Base-by-base conservation (phyloP, 2,797 vertebrate genomes). In the Acanthopagrus latus region DNA sequence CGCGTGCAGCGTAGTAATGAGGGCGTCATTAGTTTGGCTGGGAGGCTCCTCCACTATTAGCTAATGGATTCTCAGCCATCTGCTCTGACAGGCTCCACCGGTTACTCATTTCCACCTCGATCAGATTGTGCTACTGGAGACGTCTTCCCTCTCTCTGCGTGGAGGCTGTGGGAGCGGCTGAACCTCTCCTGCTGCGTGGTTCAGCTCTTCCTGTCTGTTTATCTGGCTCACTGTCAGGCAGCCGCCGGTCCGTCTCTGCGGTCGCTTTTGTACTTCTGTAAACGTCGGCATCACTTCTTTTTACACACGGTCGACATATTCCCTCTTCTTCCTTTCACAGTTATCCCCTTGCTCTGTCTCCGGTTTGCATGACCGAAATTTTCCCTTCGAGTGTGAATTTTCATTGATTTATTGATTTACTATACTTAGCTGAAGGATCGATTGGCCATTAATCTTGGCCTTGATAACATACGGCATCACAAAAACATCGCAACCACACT, bases 11-110 rank as follows among this genome's bases (percentile, higher is more conserved):
- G 86, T 90, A 83, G 88, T 90, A 87, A 92, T 92, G 88, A 91
- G 80, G 80, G 88, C 69, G 82, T 89, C 89, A 90, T 90, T 92
- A 91, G 85, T 86, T 91, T 86, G 88, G 86, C 88, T 89, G 80
- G 86, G 89, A 92, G 89, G 85, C 86, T 90, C 92, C 86, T 91
- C 87, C 77, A 73, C 88, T 86, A 88, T 91, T 91, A 93, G 88
- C 92, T 94, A 93, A 94, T 93, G 90, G 91, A 89, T 94, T 90
- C 89, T 90, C 80, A 83, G 88, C 93, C 93, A 93, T 93, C 90
- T 94, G 93, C 84, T 91, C 72, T 79, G 88, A 88, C 90, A 91
- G 88, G 88, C 91, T 92, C 86, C 81, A 67, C 67, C 76, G 83
- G 84, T 88, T 89, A 76, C 85, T 90, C 89, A 85, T 91, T 89